phyloP scores from a whole-genome alignment of 2,888 invertebrate genomes.

The Sphaeridia pumilis region DNA sequence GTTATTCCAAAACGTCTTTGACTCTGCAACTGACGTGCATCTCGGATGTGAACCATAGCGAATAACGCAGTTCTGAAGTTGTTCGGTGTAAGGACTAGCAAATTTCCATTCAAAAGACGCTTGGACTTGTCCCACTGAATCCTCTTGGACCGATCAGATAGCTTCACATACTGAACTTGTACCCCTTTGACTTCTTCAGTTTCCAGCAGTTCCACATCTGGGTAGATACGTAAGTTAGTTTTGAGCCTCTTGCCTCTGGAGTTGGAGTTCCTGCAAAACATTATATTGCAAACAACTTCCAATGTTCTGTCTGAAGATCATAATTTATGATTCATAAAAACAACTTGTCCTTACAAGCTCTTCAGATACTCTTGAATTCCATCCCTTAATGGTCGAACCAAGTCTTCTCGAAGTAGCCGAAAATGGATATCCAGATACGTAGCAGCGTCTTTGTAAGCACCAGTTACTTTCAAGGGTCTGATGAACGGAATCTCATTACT shows the following conservation, averaged over 20 bases:
- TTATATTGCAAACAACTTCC: too few species aligned
- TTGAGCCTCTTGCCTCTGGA: constrained; percentile 18
- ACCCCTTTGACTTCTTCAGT: constrained; percentile 18
- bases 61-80: constrained; percentile 57
- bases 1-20: constrained; percentile 46
- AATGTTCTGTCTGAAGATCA: too few species aligned
- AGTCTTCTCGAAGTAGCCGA: constrained; percentile 65
- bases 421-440: constrained; percentile 73
- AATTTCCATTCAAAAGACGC: constrained; percentile 57
- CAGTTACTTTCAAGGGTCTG: constrained; percentile 50
- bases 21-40: constrained; percentile 43
- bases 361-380: constrained; percentile 50
- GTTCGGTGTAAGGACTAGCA: constrained; percentile 59
- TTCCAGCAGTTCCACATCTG: constrained; percentile 18
- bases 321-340: constrained; percentile 35
- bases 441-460: constrained; percentile 51
- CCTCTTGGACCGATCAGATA: constrained; percentile 37
- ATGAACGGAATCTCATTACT: constrained; percentile 41
- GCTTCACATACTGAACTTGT: constrained; percentile 23
- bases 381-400: constrained; percentile 57
- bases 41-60: constrained; percentile 54
- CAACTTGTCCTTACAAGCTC: constrained; percentile 37
- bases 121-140: constrained; percentile 46
- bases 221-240: constrained; percentile 30
- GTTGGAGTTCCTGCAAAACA: constrained; percentile 11